Evolutionary conservation across 2,797 vertebrate species (phyloP).

Genomic region (Falco peregrinus): DNA sequence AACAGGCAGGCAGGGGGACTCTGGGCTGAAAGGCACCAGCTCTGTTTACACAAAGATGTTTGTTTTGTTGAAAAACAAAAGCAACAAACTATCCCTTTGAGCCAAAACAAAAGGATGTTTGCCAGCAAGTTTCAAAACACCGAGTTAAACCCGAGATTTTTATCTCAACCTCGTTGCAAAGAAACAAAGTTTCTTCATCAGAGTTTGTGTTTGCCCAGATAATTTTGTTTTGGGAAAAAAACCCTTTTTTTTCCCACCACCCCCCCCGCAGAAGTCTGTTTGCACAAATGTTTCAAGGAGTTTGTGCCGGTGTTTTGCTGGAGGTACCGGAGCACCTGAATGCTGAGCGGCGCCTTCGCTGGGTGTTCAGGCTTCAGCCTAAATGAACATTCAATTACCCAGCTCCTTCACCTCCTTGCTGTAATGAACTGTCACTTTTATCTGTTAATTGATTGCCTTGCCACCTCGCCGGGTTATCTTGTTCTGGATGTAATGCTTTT

Average conservation of each 20-base stretch:
- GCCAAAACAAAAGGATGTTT: not conserved
- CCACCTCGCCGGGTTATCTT: not conserved
- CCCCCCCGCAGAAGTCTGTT: not conserved
- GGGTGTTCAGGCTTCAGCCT: not conserved
- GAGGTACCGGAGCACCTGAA: not conserved
- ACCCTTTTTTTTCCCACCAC: no score
- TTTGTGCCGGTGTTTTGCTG: not conserved
- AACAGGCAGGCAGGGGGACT: not conserved
- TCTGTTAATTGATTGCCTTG: not conserved
- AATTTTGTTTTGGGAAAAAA: not conserved
- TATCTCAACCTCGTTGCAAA: not conserved
- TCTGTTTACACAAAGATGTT: not conserved
- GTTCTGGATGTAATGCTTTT: not conserved
- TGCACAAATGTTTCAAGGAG: not conserved
- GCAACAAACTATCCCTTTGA: not conserved
- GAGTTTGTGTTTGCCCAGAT: not conserved
- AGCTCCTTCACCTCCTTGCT: not conserved
- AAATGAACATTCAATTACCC: not conserved
- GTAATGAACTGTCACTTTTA: not conserved
- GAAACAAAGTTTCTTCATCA: not conserved
- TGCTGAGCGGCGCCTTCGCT: not conserved
- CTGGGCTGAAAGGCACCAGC: not conserved
- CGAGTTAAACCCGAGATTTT: not conserved
- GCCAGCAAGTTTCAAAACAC: not conserved
- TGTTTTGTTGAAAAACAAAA: not conserved